Conservation (phyloP, 2,888 invertebrate species). For the Leptodirus hochenwartii region DNA sequence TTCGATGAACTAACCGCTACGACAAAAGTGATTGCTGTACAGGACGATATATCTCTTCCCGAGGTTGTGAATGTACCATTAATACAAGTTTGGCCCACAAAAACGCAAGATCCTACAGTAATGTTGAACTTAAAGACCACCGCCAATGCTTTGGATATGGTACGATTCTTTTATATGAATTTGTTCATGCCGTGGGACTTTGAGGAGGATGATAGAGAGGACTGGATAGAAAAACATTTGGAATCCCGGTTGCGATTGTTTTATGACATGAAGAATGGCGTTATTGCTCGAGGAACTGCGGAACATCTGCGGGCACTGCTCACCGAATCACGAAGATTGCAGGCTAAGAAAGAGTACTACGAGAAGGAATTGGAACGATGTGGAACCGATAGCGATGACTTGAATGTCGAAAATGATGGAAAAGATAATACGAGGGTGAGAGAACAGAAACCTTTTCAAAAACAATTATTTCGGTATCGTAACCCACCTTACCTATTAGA, state of each 20-base stretch:
- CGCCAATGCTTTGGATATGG: constrained; percentile 42
- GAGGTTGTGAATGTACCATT: constrained; percentile 40
- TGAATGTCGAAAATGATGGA: constrained; percentile 15
- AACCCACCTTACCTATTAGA: no score
- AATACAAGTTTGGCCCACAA: constrained; percentile 44
- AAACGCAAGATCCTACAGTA: constrained; percentile 34
- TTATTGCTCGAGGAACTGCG: constrained; percentile 30
- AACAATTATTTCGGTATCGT: no score
- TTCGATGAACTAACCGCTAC: constrained; percentile 34
- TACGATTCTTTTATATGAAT: constrained; percentile 45
- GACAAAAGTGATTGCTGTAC: constrained; percentile 24
- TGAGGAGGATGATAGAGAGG: constrained; percentile 39
- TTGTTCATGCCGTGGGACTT: constrained; percentile 56
- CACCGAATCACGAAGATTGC: constrained; percentile 34
- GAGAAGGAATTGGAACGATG: constrained; percentile 25
- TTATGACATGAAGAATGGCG: constrained; percentile 36
- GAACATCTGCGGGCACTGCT: constrained; percentile 33
- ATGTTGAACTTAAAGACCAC: constrained; percentile 39
- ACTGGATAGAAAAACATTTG: constrained; percentile 35
- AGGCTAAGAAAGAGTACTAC: constrained; percentile 28
- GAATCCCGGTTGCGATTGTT: constrained; percentile 34
- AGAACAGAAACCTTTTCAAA: constrained; percentile 16
- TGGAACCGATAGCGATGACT: constrained; percentile 23
- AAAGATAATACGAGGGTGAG: constrained; percentile 15
- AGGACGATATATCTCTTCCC: constrained; percentile 40